Conservation (phyloP, 2,888 invertebrate genomes). For the Drosophila nr. fundita region DNA sequence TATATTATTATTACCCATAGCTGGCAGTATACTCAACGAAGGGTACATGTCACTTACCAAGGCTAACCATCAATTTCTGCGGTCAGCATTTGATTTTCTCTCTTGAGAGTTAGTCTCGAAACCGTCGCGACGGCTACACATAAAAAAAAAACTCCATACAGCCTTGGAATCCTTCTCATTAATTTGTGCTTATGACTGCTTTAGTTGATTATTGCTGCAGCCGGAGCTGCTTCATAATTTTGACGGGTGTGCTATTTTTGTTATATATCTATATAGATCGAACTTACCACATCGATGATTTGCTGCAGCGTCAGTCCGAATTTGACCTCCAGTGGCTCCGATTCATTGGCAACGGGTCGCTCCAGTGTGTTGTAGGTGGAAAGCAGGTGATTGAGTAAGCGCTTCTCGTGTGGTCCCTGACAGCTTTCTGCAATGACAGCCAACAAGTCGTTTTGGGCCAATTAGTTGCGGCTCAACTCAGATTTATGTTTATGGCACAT, state of each 20-base stretch:
- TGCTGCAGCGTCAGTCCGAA: constrained; percentile 96
- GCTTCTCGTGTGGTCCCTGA: constrained; percentile 96
- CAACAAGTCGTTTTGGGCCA: constrained; percentile 16
- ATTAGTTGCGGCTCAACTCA: constrained; percentile 43
- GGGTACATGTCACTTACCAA: constrained; percentile 93
- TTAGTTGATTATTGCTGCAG: constrained; percentile 33
- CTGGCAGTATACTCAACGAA: constrained; percentile 47
- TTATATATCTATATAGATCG: constrained; percentile 6
- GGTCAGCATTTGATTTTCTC: constrained; percentile 95
- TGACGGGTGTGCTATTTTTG: constrained; percentile 15
- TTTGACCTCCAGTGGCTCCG: constrained; percentile 94
- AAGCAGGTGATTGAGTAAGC: constrained; percentile 92
- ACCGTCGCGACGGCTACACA: constrained; percentile 29
- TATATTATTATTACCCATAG: not conserved
- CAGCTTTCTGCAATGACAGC: constrained; percentile 89
- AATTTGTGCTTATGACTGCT: constrained; percentile 21
- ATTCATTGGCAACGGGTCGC: constrained; percentile 96
- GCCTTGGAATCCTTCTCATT: constrained; percentile 31
- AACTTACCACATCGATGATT: constrained; percentile 97
- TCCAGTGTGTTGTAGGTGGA: constrained; percentile 94
- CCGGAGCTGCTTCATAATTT: constrained; percentile 24
- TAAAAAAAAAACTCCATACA: constrained; percentile 14
- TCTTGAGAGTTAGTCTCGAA: not conserved
- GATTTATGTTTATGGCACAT: constrained; percentile 57
- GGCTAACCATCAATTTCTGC: constrained; percentile 97